These are phyloP conservation scores for Dendroctonus valens DNA, from an alignment of 1,140 invertebrate species.

Conservation along the genomic window DNA sequence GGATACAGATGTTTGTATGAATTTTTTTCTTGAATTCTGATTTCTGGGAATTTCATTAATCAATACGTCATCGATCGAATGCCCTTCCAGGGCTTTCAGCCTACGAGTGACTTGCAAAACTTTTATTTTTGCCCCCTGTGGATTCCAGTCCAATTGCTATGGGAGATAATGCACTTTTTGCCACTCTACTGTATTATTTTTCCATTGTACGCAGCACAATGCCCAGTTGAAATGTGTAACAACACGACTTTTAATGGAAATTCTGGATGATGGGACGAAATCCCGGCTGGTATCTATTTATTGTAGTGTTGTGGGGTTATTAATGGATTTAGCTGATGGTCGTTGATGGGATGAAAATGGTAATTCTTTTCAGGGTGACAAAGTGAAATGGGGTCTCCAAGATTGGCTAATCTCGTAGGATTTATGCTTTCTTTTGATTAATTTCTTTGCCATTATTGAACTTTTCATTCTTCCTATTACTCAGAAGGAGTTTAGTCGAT, in stretches of 20 bases:
- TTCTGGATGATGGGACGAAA: neutral
- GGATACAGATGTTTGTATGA: too few relatives aligned
- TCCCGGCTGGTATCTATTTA: too few relatives aligned
- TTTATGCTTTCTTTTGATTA: too few relatives aligned
- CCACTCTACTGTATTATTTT: slow-evolving; percentile 11
- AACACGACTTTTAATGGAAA: slow-evolving; percentile 9
- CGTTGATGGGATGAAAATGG: neutral
- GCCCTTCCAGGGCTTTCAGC: slow-evolving; percentile 6
- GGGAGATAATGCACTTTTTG: slow-evolving; percentile 21
- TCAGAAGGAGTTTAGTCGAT: too few relatives aligned
- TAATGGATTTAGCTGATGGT: neutral
- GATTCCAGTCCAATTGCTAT: slow-evolving; percentile 11
- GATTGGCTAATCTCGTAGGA: too few relatives aligned
- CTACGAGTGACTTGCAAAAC: slow-evolving; percentile 18
- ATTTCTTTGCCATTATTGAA: too few relatives aligned
- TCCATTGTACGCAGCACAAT: slow-evolving; percentile 1
- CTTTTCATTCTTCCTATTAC: too few relatives aligned
- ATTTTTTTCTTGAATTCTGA: too few relatives aligned
- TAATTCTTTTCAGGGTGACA: too few relatives aligned
- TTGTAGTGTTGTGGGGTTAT: neutral
- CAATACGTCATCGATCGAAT: slow-evolving; percentile 19
- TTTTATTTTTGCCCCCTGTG: slow-evolving; percentile 23
- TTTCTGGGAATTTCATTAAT: slow-evolving; percentile 7
- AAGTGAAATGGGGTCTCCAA: too few relatives aligned
- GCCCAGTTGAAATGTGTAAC: neutral